Percentiles rank a stretch among this genome's conserved stretches.
phyloP scores from a whole-genome alignment of 2,797 vertebrate species.

The Phalanger gymnotis region DNA sequence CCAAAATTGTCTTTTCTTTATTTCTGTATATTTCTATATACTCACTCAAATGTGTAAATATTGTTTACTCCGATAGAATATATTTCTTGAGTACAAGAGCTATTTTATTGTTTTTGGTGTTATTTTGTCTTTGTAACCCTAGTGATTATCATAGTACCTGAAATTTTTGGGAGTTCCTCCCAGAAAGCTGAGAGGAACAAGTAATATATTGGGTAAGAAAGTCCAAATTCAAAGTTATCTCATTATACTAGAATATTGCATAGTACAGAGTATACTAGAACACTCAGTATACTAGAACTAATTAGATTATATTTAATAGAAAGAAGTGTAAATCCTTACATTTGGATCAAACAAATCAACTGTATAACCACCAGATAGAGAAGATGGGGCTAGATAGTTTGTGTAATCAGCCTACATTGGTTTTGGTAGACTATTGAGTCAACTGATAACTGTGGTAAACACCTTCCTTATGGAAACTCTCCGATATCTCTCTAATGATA shows the following conservation, averaged over 20 bases:
- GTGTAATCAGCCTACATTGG: background rate
- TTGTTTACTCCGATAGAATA: background rate
- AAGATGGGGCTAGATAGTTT: background rate
- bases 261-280: background rate
- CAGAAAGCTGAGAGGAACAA: background rate
- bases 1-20: too few relatives aligned
- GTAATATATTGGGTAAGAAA: background rate
- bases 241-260: background rate
- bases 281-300: background rate
- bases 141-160: background rate
- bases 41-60: background rate
- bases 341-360: background rate
- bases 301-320: background rate
- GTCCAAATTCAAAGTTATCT: background rate
- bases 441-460: background rate
- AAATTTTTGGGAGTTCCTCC: background rate
- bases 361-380: background rate
- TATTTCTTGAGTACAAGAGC: background rate
- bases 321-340: background rate
- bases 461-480: background rate
- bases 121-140: background rate
- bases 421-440: background rate
- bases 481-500: background rate
- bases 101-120: background rate
- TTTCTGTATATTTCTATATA: background rate